Conservation (phyloP, 2,888 invertebrate species). For the Rhagophthalmus giganteus region DNA sequence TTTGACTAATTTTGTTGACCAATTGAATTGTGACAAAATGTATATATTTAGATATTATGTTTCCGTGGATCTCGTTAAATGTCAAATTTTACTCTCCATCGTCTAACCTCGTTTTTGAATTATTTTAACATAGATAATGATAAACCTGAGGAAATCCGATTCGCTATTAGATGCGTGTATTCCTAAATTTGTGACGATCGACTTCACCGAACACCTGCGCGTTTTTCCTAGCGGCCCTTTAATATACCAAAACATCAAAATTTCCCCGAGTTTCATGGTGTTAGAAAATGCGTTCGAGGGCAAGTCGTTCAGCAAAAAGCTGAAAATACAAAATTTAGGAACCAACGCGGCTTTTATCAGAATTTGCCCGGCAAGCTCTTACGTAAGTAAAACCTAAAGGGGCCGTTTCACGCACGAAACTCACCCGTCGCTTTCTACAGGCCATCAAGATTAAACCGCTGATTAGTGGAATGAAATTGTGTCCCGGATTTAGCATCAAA, state of each 20-base stretch:
- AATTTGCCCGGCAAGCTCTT: slow-evolving; percentile 50
- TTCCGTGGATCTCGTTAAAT: too few relatives aligned
- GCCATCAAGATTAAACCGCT: slow-evolving; percentile 48
- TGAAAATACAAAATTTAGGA: slow-evolving; percentile 52
- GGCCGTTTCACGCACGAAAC: too few relatives aligned
- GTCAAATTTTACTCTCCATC: too few relatives aligned
- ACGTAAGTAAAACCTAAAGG: slow-evolving; percentile 44
- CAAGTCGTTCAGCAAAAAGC: slow-evolving; percentile 43
- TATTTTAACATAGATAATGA: too few relatives aligned
- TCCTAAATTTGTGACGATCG: background rate
- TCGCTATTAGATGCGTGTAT: background rate
- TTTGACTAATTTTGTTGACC: too few relatives aligned
- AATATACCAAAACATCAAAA: slow-evolving; percentile 37
- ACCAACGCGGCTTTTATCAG: slow-evolving; percentile 45
- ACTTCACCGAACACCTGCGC: background rate
- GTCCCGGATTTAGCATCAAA: slow-evolving; percentile 52
- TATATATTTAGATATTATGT: too few relatives aligned
- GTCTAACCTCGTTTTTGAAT: too few relatives aligned
- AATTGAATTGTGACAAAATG: too few relatives aligned
- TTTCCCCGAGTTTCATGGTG: slow-evolving; percentile 50
- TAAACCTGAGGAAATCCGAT: too few relatives aligned
- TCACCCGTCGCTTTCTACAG: too few relatives aligned
- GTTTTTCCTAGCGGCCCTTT: background rate
- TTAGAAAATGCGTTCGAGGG: slow-evolving; percentile 56
- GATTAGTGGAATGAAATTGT: slow-evolving; percentile 37